phyloP scores from a whole-genome alignment of 37 sponge, comb jelly and placozoan genomes.

The Agelas oroides region DNA sequence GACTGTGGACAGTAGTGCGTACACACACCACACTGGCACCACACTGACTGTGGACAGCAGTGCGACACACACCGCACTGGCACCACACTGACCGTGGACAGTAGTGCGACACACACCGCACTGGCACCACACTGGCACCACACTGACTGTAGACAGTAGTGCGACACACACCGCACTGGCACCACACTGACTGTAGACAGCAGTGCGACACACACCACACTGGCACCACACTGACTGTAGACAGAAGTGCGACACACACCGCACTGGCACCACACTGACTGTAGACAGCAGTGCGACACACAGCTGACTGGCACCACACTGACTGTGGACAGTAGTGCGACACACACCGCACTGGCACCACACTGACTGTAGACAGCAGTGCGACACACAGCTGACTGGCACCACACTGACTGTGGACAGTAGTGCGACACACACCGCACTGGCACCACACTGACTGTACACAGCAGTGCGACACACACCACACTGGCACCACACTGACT shows the following conservation, averaged over 20 bases:
- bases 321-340: too few relatives aligned
- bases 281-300: too few relatives aligned
- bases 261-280: neutral
- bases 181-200: too few relatives aligned
- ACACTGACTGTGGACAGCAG: neutral
- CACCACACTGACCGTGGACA: neutral
- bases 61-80: neutral
- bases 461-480: too few relatives aligned
- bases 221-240: neutral
- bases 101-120: too few relatives aligned
- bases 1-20: too few relatives aligned
- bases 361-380: neutral
- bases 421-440: neutral
- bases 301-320: constrained; percentile 7
- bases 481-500: neutral
- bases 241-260: too few relatives aligned
- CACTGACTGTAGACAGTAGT: neutral
- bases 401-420: too few relatives aligned
- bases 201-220: neutral
- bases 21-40: too few relatives aligned
- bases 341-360: too few relatives aligned
- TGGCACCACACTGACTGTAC: neutral
- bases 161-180: constrained; percentile 4
- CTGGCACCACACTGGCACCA: too few relatives aligned
- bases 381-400: constrained; percentile 7